Percentiles rank a stretch among this genome's conserved stretches.
Evolutionary conservation across 37 sponge, comb jelly and placozoan genomes (phyloP).

Genomic region (Oopsacas minuta): DNA sequence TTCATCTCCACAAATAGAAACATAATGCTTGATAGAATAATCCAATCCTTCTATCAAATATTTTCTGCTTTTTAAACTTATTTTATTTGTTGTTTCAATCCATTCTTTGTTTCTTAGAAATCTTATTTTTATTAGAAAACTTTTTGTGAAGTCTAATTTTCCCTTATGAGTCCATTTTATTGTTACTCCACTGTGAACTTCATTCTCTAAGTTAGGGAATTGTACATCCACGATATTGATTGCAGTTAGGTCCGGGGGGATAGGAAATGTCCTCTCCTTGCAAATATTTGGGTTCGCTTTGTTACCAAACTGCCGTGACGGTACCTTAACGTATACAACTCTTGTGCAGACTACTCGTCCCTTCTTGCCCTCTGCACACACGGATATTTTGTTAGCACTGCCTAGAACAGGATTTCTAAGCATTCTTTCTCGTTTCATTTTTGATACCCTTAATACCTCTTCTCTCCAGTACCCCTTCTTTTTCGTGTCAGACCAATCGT

Average conservation of each 20-base stretch:
- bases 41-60: not conserved
- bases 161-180: not conserved
- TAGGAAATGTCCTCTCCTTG: not conserved
- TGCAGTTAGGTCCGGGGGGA: not conserved
- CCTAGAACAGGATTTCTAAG: not conserved
- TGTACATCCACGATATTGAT: not conserved
- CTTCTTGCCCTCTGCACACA: not conserved
- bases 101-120: not conserved
- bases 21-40: not conserved
- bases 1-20: not conserved
- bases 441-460: not conserved
- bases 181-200: not conserved
- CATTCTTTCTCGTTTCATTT: not conserved
- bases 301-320: not conserved
- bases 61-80: not conserved
- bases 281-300: not conserved
- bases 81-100: not conserved
- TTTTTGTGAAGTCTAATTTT: not conserved
- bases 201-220: not conserved
- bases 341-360: not conserved
- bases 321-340: not conserved
- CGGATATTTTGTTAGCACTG: not conserved
- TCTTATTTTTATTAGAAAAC: not conserved
- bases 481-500: not conserved
- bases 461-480: not conserved